Conservation (phyloP, 1,140 invertebrate genomes). For the Drosophila ogumai region DNA sequence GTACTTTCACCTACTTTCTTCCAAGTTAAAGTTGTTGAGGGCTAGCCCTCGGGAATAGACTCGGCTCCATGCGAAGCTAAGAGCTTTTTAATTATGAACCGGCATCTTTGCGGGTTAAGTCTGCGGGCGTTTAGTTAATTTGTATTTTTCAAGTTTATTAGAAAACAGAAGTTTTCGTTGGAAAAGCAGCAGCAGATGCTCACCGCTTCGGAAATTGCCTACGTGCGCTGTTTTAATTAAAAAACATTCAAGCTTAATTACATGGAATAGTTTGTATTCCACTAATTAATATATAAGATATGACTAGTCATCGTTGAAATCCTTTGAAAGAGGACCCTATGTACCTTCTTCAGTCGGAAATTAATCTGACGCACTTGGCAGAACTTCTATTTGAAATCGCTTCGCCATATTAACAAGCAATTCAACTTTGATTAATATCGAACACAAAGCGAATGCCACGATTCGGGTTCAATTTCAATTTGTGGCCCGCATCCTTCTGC, state of each 20-base stretch:
- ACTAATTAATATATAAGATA: background rate
- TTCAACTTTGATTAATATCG: constrained; percentile 55
- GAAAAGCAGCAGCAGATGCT: background rate
- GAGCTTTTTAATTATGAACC: constrained; percentile 52
- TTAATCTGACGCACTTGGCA: constrained; percentile 33
- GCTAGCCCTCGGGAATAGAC: constrained; percentile 34
- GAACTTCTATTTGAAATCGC: constrained; percentile 25
- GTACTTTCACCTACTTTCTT: constrained; percentile 72
- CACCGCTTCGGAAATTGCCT: too few species aligned
- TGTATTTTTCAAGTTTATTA: constrained; percentile 45
- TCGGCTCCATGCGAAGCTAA: constrained; percentile 14
- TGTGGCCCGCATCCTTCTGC: constrained; percentile 28
- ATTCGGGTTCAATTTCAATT: constrained; percentile 55
- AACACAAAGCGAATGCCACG: constrained; percentile 28
- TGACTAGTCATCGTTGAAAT: background rate
- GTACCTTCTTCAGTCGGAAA: background rate
- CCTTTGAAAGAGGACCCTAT: too few species aligned
- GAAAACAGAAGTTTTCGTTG: constrained; percentile 33
- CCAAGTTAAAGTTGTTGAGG: constrained; percentile 61
- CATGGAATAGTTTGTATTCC: background rate
- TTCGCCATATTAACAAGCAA: constrained; percentile 47
- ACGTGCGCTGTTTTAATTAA: background rate
- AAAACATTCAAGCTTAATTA: background rate
- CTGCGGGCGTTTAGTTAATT: constrained; percentile 54
- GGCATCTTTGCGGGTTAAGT: constrained; percentile 13